Conservation (phyloP, 2,113 vertebrate genomes). For the Struthio camelus region DNA sequence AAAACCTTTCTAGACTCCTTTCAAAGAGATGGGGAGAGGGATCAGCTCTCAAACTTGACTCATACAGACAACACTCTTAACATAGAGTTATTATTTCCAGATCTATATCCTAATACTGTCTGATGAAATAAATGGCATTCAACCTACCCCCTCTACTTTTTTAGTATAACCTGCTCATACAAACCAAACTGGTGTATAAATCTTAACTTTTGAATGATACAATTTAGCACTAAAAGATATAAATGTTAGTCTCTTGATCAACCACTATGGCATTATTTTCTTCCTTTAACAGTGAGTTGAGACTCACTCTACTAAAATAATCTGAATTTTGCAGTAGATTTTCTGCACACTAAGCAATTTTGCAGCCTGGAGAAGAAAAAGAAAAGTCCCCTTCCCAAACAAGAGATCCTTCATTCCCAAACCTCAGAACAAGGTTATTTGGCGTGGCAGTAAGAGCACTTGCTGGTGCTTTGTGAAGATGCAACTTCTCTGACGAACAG, state of each 20-base stretch:
- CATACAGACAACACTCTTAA: neutral
- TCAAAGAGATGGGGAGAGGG: neutral
- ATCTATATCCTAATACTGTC: neutral
- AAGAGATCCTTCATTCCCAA: neutral
- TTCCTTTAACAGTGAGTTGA: neutral
- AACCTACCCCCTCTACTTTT: neutral
- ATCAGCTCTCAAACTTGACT: neutral
- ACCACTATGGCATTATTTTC: neutral
- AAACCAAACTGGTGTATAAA: neutral
- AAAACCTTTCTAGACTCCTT: neutral
- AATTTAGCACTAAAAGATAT: neutral
- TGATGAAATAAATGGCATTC: neutral
- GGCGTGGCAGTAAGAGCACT: neutral
- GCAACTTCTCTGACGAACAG: neutral
- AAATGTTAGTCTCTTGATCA: neutral
- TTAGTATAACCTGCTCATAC: neutral
- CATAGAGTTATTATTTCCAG: neutral
- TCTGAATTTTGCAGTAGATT: neutral
- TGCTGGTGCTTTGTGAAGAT: neutral
- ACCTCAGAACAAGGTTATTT: neutral
- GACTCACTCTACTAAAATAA: neutral
- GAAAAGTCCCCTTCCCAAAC: neutral
- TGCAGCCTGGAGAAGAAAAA: neutral
- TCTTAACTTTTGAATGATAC: neutral
- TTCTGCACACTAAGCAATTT: neutral